Percentiles rank a stretch among this genome's conserved stretches.
Evolutionary conservation across 37 sponge, comb jelly and placozoan genomes (phyloP).

Genomic region (Beroe forskalii): DNA sequence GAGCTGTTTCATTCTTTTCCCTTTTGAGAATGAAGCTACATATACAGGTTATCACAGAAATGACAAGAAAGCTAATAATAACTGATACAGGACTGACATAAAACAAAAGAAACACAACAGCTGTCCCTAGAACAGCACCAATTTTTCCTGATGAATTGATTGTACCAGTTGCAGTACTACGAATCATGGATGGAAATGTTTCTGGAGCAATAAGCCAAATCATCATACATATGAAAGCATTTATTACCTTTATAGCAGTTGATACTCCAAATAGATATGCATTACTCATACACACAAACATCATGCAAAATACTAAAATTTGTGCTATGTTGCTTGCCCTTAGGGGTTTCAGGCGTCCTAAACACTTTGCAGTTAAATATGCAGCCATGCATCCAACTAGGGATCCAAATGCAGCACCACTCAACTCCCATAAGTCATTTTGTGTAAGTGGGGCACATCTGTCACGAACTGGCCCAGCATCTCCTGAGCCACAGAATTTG

Average conservation of each 20-base stretch:
- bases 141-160: conserved; percentile 43
- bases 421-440: conserved; percentile 1
- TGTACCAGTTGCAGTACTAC: conserved; percentile 21
- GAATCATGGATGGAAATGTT: conserved; percentile 42
- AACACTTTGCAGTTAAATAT: neutral
- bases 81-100: conserved; percentile 16
- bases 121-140: conserved; percentile 30
- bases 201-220: conserved; percentile 18
- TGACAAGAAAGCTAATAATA: neutral
- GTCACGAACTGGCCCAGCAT: neutral
- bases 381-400: conserved; percentile 48
- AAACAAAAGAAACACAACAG: conserved; percentile 15
- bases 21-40: neutral
- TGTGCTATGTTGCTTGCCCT: neutral
- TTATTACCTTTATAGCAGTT: neutral
- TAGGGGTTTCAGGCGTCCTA: conserved; percentile 22
- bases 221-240: conserved; percentile 10
- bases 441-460: neutral
- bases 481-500: neutral
- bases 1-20: neutral
- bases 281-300: conserved; percentile 18
- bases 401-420: neutral
- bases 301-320: neutral
- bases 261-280: conserved; percentile 11
- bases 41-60: neutral